These are phyloP conservation scores for Adoxophyes honmai DNA, from an alignment of 1,140 invertebrate species.

Conservation along the genomic window DNA sequence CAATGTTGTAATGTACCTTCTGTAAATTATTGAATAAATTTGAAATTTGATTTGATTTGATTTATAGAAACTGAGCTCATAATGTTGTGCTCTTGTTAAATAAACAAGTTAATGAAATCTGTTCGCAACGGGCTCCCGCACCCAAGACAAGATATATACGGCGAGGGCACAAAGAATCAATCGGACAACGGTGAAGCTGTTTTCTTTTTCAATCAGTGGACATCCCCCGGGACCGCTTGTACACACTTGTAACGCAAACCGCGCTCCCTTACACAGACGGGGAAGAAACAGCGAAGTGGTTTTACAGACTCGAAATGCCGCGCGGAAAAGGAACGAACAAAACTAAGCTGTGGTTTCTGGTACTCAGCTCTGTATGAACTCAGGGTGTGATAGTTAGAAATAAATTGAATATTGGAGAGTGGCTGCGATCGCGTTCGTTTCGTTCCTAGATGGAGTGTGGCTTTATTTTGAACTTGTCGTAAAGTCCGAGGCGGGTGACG, in stretches of 20 bases:
- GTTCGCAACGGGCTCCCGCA: constrained; percentile 10
- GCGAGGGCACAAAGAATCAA: constrained; percentile 55
- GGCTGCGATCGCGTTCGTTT: constrained; percentile 34
- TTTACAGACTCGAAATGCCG: constrained; percentile 16
- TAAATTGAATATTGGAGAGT: constrained; percentile 64
- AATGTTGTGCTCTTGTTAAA: neutral
- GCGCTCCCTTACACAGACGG: constrained; percentile 30
- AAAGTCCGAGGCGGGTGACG: constrained; percentile 36
- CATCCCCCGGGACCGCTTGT: constrained; percentile 45
- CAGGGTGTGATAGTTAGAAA: constrained; percentile 52
- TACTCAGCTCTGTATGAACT: constrained; percentile 20
- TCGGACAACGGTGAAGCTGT: constrained; percentile 60
- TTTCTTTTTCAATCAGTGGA: constrained; percentile 70
- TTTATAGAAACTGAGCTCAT: too few relatives aligned
- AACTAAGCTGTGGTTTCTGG: constrained; percentile 22
- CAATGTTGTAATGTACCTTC: too few relatives aligned
- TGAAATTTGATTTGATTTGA: too few relatives aligned
- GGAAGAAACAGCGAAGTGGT: neutral
- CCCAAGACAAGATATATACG: constrained; percentile 43
- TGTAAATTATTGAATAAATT: too few relatives aligned
- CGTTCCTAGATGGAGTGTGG: constrained; percentile 39
- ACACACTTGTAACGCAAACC: constrained; percentile 33
- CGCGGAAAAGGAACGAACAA: neutral
- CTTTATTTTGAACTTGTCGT: constrained; percentile 44
- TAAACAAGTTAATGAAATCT: too few relatives aligned